These are phyloP conservation scores for Drosophila anomalata DNA, from an alignment of 2,888 invertebrate species.

Conservation along the genomic window DNA sequence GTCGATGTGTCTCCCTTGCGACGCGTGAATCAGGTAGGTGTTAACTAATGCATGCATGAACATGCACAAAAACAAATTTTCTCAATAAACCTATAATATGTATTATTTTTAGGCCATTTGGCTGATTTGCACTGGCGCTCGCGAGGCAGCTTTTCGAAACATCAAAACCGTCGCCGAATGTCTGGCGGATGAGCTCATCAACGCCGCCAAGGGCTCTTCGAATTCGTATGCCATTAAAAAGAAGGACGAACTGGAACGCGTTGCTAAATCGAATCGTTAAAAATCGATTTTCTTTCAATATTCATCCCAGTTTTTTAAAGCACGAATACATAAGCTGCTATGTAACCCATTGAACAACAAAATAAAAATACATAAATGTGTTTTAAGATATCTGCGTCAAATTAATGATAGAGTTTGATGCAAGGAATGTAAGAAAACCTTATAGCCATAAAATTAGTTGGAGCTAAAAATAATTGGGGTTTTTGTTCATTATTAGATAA, in stretches of 20 bases:
- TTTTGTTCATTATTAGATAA: no score
- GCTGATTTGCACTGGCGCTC: conserved; percentile 98
- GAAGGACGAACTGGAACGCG: conserved; percentile 99
- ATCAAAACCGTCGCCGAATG: conserved; percentile 99
- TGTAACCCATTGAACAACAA: conserved; percentile 3
- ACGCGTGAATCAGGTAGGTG: conserved; percentile 94
- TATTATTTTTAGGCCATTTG: conserved; percentile 91
- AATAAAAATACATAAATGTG: conserved; percentile 24
- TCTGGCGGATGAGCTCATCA: conserved; percentile 99
- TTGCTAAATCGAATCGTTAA: conserved; percentile 99
- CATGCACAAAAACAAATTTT: not conserved
- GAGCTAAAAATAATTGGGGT: no score
- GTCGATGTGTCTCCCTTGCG: conserved; percentile 99
- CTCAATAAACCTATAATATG: not conserved
- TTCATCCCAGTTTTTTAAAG: not conserved
- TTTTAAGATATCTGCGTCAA: not conserved
- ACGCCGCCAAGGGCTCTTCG: conserved; percentile 99
- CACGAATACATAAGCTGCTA: conserved; percentile 13
- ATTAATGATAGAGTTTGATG: not conserved
- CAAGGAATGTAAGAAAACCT: no score
- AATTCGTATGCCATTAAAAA: conserved; percentile 99
- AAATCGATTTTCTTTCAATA: not conserved
- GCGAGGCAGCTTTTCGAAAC: conserved; percentile 99
- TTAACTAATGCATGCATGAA: conserved; percentile 17
- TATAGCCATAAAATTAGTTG: no score